phyloP scores from a whole-genome alignment of 2,888 invertebrate genomes.

The Graphium colonna region DNA sequence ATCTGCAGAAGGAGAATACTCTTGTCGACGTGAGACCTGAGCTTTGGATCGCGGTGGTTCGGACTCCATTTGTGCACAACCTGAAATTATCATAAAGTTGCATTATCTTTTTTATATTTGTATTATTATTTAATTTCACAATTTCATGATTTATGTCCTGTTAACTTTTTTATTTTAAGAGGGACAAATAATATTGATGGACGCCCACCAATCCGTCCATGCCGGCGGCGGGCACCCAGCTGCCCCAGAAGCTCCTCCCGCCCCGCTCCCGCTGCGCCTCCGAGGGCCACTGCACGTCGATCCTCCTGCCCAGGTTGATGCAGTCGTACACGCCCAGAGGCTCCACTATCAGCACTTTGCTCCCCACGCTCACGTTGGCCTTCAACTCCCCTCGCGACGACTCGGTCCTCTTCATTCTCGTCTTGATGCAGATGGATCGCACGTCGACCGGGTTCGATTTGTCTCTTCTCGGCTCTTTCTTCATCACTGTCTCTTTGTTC shows the following conservation, averaged over 20 bases:
- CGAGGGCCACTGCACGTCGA: conserved; percentile 97
- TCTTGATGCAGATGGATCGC: no score
- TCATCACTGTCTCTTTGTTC: conserved; percentile 53
- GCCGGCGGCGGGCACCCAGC: conserved; percentile 93
- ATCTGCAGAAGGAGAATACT: conserved; percentile 95
- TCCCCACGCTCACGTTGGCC: conserved; percentile 65
- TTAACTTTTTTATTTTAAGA: no score
- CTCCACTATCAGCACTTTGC: conserved; percentile 69
- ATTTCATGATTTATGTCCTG: no score
- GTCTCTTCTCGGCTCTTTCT: conserved; percentile 57
- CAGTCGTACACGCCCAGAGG: conserved; percentile 89
- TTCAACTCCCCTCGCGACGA: conserved; percentile 62
- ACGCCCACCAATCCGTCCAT: conserved; percentile 94
- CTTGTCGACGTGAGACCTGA: conserved; percentile 94
- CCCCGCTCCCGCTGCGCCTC: conserved; percentile 93
- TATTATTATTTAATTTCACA: no score
- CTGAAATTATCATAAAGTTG: conserved; percentile 49
- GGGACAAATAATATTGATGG: no score
- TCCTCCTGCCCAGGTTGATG: conserved; percentile 92
- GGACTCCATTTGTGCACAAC: conserved; percentile 97
- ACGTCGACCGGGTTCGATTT: no score
- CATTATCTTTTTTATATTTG: not conserved
- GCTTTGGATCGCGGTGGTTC: conserved; percentile 91
- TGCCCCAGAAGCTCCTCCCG: conserved; percentile 91
- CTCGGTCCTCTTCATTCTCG: conserved; percentile 67